Evolutionary conservation across 1,140 invertebrate species (phyloP).

Genomic region (Uloborus diversus): DNA sequence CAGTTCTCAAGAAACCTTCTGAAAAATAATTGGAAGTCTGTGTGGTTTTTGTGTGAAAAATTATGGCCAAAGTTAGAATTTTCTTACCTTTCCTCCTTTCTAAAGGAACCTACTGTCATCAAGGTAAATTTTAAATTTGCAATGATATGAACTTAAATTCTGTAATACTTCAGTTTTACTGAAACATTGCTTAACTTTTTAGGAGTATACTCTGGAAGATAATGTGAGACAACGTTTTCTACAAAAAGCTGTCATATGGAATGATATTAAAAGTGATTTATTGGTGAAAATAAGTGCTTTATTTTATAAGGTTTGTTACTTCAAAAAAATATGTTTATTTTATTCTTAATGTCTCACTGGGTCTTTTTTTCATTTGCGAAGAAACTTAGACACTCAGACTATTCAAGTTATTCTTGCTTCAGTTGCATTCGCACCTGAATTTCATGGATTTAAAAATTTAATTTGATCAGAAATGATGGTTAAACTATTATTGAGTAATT

Average conservation of each 20-base stretch:
- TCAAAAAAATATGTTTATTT: no score
- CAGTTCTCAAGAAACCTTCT: conserved; percentile 15
- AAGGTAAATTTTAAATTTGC: conserved; percentile 21
- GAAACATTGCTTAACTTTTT: no score
- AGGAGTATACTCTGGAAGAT: conserved; percentile 14
- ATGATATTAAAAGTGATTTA: conserved; percentile 26
- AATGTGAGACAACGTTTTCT: not conserved
- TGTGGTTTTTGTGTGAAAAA: conserved; percentile 1
- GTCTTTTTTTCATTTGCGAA: no score
- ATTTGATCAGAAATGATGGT: not conserved
- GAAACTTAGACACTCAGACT: no score
- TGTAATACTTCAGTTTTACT: no score
- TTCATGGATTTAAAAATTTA: not conserved
- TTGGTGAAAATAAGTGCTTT: conserved; percentile 27
- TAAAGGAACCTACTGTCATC: conserved; percentile 25
- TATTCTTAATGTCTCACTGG: no score
- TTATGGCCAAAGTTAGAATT: not conserved
- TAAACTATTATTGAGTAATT: no score
- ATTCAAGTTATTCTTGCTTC: no score
- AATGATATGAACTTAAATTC: not conserved
- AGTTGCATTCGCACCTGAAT: not conserved
- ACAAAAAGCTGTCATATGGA: conserved; percentile 1
- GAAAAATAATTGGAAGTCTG: conserved; percentile 25
- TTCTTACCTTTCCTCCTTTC: not conserved
- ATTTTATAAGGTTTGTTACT: conserved; percentile 26